These are phyloP conservation scores for Blastobasis adustella DNA, from an alignment of 2,888 invertebrate species.

Conservation along the genomic window DNA sequence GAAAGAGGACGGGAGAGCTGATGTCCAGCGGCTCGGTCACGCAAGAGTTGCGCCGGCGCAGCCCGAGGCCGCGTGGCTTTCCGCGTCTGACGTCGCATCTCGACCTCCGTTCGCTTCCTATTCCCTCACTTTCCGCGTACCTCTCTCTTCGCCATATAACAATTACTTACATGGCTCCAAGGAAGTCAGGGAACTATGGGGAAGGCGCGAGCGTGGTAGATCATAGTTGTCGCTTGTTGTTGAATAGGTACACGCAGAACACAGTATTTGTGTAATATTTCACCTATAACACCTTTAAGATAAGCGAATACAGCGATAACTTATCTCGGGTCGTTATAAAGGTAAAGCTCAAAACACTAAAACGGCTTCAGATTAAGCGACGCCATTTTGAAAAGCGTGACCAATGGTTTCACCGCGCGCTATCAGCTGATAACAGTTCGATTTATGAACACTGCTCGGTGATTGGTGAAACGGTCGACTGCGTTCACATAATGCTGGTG, in stretches of 20 bases:
- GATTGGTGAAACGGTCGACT: constrained; percentile 50
- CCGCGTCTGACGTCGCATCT: constrained; percentile 42
- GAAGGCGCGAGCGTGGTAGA: too few species aligned
- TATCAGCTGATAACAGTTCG: constrained; percentile 67
- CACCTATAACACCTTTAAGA: too few species aligned
- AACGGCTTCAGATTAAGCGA: constrained; percentile 48
- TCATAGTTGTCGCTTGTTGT: too few species aligned
- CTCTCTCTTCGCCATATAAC: too few species aligned
- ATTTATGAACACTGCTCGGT: constrained; percentile 50
- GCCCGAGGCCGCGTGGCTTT: constrained; percentile 32
- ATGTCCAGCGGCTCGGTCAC: too few species aligned
- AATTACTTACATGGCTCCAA: too few species aligned
- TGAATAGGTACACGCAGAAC: too few species aligned
- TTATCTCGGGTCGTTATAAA: constrained; percentile 45
- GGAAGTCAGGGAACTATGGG: too few species aligned
- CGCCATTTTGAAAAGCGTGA: constrained; percentile 63
- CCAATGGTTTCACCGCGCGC: constrained; percentile 51
- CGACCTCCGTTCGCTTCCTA: constrained; percentile 42
- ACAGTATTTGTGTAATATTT: too few species aligned
- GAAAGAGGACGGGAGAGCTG: too few species aligned
- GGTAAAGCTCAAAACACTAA: constrained; percentile 43
- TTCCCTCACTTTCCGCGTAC: constrained; percentile 19
- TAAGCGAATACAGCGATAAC: constrained; percentile 29
- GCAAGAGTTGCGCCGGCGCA: constrained; percentile 2
- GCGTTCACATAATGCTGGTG: constrained; percentile 19